Evolutionary conservation across 2,888 invertebrate species (phyloP).

Genomic region (Andrena camellia): DNA sequence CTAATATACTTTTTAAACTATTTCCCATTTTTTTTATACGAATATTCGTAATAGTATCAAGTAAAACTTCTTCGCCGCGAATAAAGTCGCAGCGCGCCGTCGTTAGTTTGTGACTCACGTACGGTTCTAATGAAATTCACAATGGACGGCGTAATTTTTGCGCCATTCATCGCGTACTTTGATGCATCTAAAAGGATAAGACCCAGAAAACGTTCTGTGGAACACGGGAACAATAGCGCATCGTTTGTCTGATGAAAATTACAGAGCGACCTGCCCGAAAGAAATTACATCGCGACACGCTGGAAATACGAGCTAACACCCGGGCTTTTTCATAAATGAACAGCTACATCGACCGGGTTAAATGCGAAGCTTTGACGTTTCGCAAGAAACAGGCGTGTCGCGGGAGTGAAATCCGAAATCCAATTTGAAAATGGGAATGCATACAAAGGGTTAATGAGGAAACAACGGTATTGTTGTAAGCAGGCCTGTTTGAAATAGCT

Average conservation of each 20-base stretch:
- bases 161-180: slow-evolving; percentile 49
- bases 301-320: slow-evolving; percentile 28
- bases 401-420: neutral
- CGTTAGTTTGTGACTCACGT: neutral
- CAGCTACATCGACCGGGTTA: slow-evolving; percentile 48
- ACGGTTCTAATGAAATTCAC: slow-evolving; percentile 45
- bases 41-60: too few relatives aligned
- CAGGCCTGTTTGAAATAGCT: too few relatives aligned
- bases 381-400: neutral
- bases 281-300: slow-evolving; percentile 45
- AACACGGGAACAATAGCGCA: slow-evolving; percentile 44
- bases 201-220: slow-evolving; percentile 42
- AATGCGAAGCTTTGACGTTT: slow-evolving; percentile 31
- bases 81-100: slow-evolving; percentile 4
- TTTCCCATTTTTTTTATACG: too few relatives aligned
- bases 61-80: neutral
- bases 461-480: too few relatives aligned
- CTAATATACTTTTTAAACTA: too few relatives aligned
- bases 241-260: slow-evolving; percentile 60
- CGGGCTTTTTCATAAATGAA: slow-evolving; percentile 51
- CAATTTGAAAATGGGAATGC: neutral
- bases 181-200: slow-evolving; percentile 51
- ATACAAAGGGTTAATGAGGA: neutral
- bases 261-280: slow-evolving; percentile 53
- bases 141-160: slow-evolving; percentile 45